Evolutionary conservation across 1,140 invertebrate genomes (phyloP).

Genomic region (Meloidogyne floridensis): DNA sequence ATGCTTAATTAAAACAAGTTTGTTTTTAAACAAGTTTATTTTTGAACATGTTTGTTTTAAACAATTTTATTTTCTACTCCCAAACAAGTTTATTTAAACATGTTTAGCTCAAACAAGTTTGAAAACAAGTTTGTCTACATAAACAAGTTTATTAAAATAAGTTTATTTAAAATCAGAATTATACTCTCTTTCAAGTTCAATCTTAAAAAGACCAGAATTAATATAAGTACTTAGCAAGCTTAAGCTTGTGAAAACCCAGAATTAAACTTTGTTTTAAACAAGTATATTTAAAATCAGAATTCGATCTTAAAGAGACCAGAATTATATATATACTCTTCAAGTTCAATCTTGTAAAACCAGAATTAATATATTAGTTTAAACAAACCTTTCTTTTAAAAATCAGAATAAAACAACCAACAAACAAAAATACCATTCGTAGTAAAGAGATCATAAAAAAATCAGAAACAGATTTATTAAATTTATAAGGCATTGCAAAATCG

Average conservation of each 20-base stretch:
- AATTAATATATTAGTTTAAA: background rate
- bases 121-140: no score
- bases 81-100: no score
- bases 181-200: no score
- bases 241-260: background rate
- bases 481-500: slow-evolving; percentile 34
- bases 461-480: slow-evolving; percentile 38
- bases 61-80: background rate
- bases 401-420: slow-evolving; percentile 33
- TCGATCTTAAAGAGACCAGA: no score
- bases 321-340: no score
- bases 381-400: slow-evolving; percentile 17
- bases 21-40: background rate
- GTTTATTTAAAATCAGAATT: background rate
- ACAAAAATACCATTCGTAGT: slow-evolving; percentile 33
- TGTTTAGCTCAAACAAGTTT: no score
- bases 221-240: background rate
- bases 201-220: no score
- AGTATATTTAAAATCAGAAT: background rate
- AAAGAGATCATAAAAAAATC: slow-evolving; percentile 41
- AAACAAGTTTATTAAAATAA: background rate
- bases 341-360: background rate
- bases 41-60: background rate
- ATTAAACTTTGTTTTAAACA: background rate
- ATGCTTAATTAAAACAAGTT: background rate